phyloP scores from a whole-genome alignment of 2,113 vertebrate genomes.

The Lycocorax pyrrhopterus region DNA sequence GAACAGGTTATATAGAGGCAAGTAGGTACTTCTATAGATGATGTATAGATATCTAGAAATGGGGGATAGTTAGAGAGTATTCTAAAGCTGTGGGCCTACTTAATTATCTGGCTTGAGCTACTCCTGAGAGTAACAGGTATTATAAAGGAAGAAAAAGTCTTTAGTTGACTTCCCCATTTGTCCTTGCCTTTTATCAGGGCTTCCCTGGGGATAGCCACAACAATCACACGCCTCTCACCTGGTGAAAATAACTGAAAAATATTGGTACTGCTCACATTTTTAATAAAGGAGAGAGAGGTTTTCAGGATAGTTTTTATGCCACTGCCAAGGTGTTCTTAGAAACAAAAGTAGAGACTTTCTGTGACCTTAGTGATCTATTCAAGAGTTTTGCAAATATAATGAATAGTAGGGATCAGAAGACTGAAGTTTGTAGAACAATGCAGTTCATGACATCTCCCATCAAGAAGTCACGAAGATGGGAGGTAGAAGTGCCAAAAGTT shows the following conservation, averaged over 20 bases:
- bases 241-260: neutral
- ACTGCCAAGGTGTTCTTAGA: neutral
- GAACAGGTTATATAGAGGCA: neutral
- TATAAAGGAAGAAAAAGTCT: neutral
- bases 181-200: neutral
- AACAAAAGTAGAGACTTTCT: neutral
- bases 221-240: neutral
- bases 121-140: neutral
- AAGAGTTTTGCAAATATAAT: neutral
- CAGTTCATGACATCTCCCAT: neutral
- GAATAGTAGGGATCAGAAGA: neutral
- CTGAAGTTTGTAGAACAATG: neutral
- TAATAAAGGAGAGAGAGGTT: neutral
- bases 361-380: neutral
- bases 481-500: neutral
- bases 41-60: neutral
- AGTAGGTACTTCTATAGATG: neutral
- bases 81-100: neutral
- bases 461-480: neutral
- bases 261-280: neutral
- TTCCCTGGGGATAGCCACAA: neutral
- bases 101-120: neutral
- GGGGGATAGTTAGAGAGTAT: neutral
- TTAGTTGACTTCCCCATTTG: neutral
- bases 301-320: neutral